Base-by-base conservation (phyloP, 1,140 invertebrate genomes). In the Drosophila erecta region DNA sequence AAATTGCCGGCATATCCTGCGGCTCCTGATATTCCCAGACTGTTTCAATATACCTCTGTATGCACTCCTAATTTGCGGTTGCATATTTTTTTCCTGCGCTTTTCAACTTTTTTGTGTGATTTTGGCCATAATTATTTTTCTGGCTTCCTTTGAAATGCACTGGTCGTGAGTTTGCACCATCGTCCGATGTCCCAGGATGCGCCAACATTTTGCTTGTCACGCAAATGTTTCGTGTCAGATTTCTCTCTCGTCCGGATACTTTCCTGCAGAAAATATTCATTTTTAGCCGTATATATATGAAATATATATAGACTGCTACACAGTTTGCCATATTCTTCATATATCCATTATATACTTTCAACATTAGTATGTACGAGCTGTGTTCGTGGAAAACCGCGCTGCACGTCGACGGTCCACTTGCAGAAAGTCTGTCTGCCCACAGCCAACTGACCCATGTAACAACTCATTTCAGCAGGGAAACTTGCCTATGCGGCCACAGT, bases 221-320 rank as follows among this genome's bases (percentile, higher is more conserved):
- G 83, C 79, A 72, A 86, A 79, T 83, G 83, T 86, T 86, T 79
- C 76, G 61, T 76, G 83, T 86, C 83, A 87, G 84, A 86, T 86
- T 86, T 87, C 66, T 55, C 59, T 55, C 59, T 70, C 58, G 66
- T 69, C 71, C 79, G 50, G 66, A 70, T 65, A 72, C 83, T 79
- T 81, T 81, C 14, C 58, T 79, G 49, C 56, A 33, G 65, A 10
- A 67, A 59, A 69, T 61, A 75, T 69, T 60, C 40, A 40, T 51
- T 57, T 43, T 62, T 57, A 69, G 57, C 58, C 61, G 37, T 56
- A 58, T 61, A 67, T 49, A 20, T 55, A 50, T 15, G 49, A 38
- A 51, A 58, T 61, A 61, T 55, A 55, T 15, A 37, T 49, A 54
- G 37, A 15, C 22, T 51, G 44, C 44, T 54, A 40, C 49, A 57